Conservation (phyloP, 2,113 vertebrate species). For the Coptodon rendalli region DNA sequence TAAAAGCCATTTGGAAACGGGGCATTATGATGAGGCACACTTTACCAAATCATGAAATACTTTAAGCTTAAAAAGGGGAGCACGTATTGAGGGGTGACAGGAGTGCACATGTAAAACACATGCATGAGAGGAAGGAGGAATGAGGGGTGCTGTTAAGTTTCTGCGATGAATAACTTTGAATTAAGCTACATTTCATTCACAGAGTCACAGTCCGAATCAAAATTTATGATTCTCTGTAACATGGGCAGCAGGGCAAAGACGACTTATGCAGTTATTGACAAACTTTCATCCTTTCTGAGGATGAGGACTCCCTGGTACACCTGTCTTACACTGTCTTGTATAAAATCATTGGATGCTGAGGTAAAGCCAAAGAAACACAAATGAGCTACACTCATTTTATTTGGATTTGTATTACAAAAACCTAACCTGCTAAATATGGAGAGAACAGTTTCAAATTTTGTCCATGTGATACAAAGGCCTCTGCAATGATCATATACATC, state of each 20-base stretch:
- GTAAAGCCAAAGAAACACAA: neutral
- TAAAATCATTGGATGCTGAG: neutral
- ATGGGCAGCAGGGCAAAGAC: neutral
- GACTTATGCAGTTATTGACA: neutral
- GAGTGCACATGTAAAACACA: slow-evolving; percentile 5
- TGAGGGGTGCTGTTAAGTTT: slow-evolving; percentile 10
- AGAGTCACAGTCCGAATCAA: neutral
- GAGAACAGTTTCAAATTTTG: neutral
- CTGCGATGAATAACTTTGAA: slow-evolving; percentile 25
- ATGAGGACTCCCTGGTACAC: neutral
- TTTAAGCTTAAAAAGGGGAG: neutral
- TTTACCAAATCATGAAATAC: slow-evolving; percentile 15
- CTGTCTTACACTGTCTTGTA: neutral
- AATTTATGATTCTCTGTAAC: neutral
- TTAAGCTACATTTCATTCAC: slow-evolving; percentile 22
- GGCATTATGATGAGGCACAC: slow-evolving; percentile 46
- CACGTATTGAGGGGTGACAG: neutral
- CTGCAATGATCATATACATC: neutral
- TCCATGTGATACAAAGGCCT: neutral
- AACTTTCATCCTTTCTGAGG: neutral
- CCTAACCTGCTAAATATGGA: neutral
- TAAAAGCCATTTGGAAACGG: slow-evolving; percentile 52
- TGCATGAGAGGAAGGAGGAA: neutral
- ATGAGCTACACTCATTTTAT: neutral
- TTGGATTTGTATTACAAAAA: neutral